These are phyloP conservation scores for Phasianus colchicus DNA, from an alignment of 2,113 vertebrate species.

Conservation along the genomic window DNA sequence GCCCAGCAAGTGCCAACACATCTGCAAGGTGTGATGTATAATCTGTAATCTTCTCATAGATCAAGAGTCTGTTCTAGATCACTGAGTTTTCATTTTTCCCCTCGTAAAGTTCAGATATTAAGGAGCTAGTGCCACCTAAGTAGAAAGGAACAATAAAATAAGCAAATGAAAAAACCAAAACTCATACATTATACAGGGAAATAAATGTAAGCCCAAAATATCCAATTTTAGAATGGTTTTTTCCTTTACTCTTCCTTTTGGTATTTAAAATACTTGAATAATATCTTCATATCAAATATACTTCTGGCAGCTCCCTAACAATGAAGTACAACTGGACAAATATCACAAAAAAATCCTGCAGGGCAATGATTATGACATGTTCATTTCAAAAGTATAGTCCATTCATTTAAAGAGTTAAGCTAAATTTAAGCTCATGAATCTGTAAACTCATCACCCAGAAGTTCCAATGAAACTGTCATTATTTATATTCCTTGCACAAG, in stretches of 20 bases:
- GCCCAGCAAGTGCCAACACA: neutral
- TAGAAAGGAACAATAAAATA: neutral
- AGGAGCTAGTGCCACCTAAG: neutral
- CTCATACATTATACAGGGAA: neutral
- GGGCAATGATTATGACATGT: fast-evolving
- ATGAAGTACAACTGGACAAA: neutral
- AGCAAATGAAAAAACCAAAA: neutral
- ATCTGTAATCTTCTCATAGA: constrained; percentile 31
- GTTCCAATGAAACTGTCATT: neutral
- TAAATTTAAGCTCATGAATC: neutral
- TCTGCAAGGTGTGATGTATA: neutral
- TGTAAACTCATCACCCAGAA: neutral
- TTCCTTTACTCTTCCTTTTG: neutral
- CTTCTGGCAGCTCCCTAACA: neutral
- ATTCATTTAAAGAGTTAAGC: neutral
- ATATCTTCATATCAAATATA: neutral
- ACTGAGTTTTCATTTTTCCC: constrained; percentile 21
- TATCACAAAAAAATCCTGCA: neutral
- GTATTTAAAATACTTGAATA: neutral
- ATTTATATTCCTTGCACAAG: neutral
- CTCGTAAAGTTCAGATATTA: constrained; percentile 17
- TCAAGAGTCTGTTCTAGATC: neutral
- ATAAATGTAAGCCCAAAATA: neutral
- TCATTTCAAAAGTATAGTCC: neutral
- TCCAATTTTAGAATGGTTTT: neutral